Conservation (phyloP, 2,888 invertebrate genomes). For the Microdon myrmicae region DNA sequence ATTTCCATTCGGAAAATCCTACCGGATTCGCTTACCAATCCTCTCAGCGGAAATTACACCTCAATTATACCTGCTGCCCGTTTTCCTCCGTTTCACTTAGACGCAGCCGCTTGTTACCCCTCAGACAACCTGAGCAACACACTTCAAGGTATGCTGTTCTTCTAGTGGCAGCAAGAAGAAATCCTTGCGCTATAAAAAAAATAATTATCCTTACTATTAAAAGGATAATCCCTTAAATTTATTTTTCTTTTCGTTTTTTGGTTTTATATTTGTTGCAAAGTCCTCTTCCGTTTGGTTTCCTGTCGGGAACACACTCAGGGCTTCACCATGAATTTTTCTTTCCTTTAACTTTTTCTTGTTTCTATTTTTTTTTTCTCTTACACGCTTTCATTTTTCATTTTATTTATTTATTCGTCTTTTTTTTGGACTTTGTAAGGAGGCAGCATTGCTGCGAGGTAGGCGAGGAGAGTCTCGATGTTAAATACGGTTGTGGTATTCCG, state of each 20-base stretch:
- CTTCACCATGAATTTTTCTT: slow-evolving; percentile 13
- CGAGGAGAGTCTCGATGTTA: no score
- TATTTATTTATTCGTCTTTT: slow-evolving; percentile 19
- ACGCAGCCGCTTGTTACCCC: not conserved
- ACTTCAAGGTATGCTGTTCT: slow-evolving; percentile 2
- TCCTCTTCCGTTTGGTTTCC: slow-evolving; percentile 46
- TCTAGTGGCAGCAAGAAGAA: slow-evolving; percentile 22
- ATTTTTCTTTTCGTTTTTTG: slow-evolving; percentile 21
- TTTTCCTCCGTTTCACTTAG: slow-evolving; percentile 31
- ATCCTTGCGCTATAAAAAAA: slow-evolving; percentile 38
- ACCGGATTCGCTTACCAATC: slow-evolving; percentile 51
- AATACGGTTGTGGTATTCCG: slow-evolving; percentile 30
- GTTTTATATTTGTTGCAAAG: slow-evolving; percentile 46
- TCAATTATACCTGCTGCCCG: slow-evolving; percentile 49
- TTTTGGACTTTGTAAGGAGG: slow-evolving; percentile 2
- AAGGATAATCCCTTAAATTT: slow-evolving; percentile 51
- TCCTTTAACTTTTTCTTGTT: slow-evolving; percentile 5
- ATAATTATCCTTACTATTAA: slow-evolving; percentile 53
- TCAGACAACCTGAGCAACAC: not conserved
- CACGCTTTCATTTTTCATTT: slow-evolving; percentile 4
- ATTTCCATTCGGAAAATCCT: slow-evolving; percentile 51
- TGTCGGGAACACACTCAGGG: slow-evolving; percentile 38
- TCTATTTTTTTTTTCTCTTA: slow-evolving; percentile 1
- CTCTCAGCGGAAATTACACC: slow-evolving; percentile 53
- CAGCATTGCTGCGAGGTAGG: not conserved